phyloP scores from a whole-genome alignment of 2,797 vertebrate species.

The Coreius guichenoti region DNA sequence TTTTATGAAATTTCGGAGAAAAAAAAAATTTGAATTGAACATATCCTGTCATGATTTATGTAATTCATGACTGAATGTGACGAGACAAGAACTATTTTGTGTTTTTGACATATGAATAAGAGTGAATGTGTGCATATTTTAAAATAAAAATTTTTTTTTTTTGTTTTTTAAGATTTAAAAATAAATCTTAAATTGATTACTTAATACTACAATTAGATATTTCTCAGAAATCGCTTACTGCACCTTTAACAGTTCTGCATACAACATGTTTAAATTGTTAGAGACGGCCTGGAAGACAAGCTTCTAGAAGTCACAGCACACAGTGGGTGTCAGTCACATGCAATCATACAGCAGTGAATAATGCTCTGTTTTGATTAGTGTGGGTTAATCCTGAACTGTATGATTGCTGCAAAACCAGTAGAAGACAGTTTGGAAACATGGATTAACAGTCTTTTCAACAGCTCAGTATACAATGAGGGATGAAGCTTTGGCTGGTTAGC shows the following conservation, averaged over 20 bases:
- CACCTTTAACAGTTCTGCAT: neutral
- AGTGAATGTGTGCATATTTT: too few relatives aligned
- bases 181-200: too few relatives aligned
- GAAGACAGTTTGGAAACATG: neutral
- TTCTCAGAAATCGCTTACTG: too few relatives aligned
- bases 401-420: conserved; percentile 14
- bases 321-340: neutral
- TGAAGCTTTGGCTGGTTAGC: neutral
- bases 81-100: too few relatives aligned
- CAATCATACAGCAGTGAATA: neutral
- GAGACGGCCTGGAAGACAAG: neutral
- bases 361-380: conserved; percentile 8
- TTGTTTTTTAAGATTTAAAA: too few relatives aligned
- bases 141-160: too few relatives aligned
- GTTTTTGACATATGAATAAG: too few relatives aligned
- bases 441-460: neutral
- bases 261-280: neutral
- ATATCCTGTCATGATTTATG: too few relatives aligned
- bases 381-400: conserved; percentile 18
- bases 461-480: neutral
- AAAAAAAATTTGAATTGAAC: too few relatives aligned
- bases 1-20: too few relatives aligned
- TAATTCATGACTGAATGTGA: too few relatives aligned
- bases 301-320: neutral
- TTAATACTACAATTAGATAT: too few relatives aligned